These are phyloP conservation scores for Sigmodon hispidus DNA, from an alignment of 2,113 vertebrate genomes.

Conservation along the genomic window DNA sequence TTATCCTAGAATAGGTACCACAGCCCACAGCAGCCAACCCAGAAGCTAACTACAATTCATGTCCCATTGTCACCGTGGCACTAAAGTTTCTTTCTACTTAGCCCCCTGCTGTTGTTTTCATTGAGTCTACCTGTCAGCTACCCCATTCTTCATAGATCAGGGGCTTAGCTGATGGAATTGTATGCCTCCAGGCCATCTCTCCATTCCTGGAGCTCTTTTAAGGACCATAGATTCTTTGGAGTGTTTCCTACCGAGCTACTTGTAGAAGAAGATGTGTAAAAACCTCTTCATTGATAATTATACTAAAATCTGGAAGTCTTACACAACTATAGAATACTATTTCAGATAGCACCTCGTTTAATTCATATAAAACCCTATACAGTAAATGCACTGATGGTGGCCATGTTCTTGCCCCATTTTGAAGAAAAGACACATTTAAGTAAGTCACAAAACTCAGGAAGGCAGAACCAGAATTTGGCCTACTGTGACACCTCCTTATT, in stretches of 20 bases:
- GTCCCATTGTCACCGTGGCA: not conserved
- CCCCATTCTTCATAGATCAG: not conserved
- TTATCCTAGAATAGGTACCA: not conserved
- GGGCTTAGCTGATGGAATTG: fast-evolving
- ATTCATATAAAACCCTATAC: not conserved
- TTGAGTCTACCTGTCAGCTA: not conserved
- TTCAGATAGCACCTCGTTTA: not conserved
- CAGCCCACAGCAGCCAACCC: not conserved
- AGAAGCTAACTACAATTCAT: not conserved
- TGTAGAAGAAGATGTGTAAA: not conserved
- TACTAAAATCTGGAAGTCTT: not conserved
- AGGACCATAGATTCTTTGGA: not conserved
- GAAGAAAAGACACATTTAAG: not conserved
- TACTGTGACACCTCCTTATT: not conserved
- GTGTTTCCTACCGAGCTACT: not conserved
- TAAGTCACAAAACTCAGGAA: not conserved
- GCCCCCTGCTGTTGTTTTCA: not conserved
- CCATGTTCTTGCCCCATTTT: not conserved
- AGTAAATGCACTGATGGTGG: not conserved
- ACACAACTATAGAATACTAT: not conserved
- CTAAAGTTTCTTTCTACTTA: not conserved
- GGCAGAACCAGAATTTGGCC: not conserved
- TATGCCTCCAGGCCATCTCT: not conserved
- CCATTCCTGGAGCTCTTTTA: not conserved
- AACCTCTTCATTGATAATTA: not conserved